Evolutionary conservation across 2,888 invertebrate genomes (phyloP), one percentile per base, ranked within the genome.

Genomic region (Lepetodrilus schrolli): DNA sequence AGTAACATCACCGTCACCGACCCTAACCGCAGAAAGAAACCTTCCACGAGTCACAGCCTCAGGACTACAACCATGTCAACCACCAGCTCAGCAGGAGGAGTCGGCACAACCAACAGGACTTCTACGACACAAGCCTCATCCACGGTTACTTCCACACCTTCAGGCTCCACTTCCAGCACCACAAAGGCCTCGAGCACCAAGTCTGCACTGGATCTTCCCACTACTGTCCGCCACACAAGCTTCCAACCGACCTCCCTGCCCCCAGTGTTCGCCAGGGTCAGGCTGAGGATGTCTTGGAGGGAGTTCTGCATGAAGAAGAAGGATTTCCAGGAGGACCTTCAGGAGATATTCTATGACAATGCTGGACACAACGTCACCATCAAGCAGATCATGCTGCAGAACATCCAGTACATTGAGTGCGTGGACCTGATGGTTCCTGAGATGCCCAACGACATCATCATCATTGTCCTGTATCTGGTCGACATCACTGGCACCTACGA

Each of bases 281-380:
- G 76, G 30, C 74, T 86, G 68, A 73, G 78, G n/a, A 87, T 87
- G 87, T 78, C 80, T 17, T 83, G 84, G 82, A 21, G 17, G 1
- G 81, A 83, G 34, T 87, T 86, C 72, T 85, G 85, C 68, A 21
- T 65, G 0, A 66, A 73, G 26, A 50, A 74, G 48, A 43, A 23
- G 2, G 30, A 26, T 0, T 77, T 80, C 68, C 70, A 68, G 5
- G 66, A 66, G 36, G 78, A 78, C 20, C 73, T 82, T 13, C 37
- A 70, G 66, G 51, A 66, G 10, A 70, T 73, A 7, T 36, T 76
- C 26, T 49, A 38, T n/a, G 23, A 43, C 21, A 43, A 73, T n/a
- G 49, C 58, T 17, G 30, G 48, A 26, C 51, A 48, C 10, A 58
- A 50, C n/a, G 50, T 68, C 34, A 23, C 36, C 3, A 26, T 30